Conservation (phyloP, 2,797 vertebrate genomes). For the Micrastur ruficollis region DNA sequence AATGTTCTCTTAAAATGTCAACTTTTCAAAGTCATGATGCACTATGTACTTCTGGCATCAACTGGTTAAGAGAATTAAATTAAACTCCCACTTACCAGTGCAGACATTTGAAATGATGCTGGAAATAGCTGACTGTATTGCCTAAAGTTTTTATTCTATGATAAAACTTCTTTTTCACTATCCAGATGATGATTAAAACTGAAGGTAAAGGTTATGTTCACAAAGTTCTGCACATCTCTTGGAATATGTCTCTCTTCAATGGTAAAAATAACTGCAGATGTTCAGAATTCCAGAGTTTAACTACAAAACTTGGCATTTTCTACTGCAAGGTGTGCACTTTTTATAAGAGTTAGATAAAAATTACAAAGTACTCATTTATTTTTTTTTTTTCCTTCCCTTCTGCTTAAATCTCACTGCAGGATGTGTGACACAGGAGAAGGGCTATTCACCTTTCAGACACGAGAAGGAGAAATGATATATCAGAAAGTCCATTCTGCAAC, state of each 20-base stretch:
- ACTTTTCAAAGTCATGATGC: neutral
- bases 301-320: neutral
- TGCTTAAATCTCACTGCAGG: conserved; percentile 75
- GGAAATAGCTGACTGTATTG: neutral
- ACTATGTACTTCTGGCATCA: neutral
- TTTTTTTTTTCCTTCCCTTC: neutral
- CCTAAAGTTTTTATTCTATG: neutral
- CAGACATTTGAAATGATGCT: neutral
- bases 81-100: neutral
- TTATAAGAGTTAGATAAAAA: neutral
- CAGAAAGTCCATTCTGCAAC: conserved; percentile 98
- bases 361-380: neutral
- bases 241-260: neutral
- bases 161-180: neutral
- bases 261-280: conserved; percentile 1
- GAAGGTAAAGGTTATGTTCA: neutral
- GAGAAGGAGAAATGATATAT: conserved; percentile 99
- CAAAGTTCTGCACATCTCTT: neutral
- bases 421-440: conserved; percentile 99
- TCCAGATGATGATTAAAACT: neutral
- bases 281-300: neutral
- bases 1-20: neutral
- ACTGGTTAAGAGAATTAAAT: neutral
- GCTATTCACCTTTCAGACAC: conserved; percentile 98
- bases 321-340: neutral